Base-by-base conservation (phyloP, 2,113 vertebrate species). In the Pseudopipra pipra region DNA sequence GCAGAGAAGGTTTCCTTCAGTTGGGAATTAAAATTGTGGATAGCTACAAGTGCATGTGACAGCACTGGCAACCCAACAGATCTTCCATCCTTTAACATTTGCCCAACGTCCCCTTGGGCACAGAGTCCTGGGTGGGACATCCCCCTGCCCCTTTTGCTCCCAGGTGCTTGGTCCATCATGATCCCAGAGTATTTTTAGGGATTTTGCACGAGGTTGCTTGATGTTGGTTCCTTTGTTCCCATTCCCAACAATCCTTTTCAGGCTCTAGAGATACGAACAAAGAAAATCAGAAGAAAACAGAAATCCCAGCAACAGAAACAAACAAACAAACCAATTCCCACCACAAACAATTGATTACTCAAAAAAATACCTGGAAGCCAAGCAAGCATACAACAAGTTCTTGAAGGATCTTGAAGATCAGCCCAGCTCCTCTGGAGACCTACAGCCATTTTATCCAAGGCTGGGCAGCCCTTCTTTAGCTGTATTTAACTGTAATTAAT, bases 301-400 rank as follows among this genome's bases (percentile, higher is more conserved):
- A 2, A 18, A 12, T 0, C 0, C 2, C 8, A 41, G 39, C 39
- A 39, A 16, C 24, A 2, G 14, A 51, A 51, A 14, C 49, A 51
- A 51, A 51, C 49, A 39, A 39, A 52, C 15, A 24, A 49, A 49
- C 47, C 39, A 39, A 11, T 11, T 39, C 28, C 31, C 54, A 56
- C 31, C 54, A 25, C 23, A 54, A 35, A 3, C 8, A 46, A 44
- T 4, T 3, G 41, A 44, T 3, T 3, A 5, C 14, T 44, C 8
- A 14, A 9, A 61, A 35, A 56, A 27, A 9, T 33, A 56, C 30
- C 0, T 22, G 61, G 23, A 65, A 88, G 14, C 7, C 6, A 49
- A 39, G 10, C 1, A 61, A 52, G 0, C 39, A 6, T 8, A 10
- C 2, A 47, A 83, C 33, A n/a, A n/a, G 51, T 73, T 23, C 16